Conservation (phyloP, 1,140 invertebrate genomes). For the Cherax destructor region DNA sequence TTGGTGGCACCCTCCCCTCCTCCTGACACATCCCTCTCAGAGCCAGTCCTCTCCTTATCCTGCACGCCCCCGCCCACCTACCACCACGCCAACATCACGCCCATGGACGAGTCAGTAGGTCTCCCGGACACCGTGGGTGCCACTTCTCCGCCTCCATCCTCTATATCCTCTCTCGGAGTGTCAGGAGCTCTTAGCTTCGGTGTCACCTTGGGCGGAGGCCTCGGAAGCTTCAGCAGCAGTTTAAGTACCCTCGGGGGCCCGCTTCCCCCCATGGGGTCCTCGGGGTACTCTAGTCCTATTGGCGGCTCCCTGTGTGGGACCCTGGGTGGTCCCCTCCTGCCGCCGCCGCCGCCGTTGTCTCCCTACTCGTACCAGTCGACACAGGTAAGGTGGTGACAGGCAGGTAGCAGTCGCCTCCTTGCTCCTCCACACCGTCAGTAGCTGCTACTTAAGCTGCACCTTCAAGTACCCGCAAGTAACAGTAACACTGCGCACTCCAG, state of each 20-base stretch:
- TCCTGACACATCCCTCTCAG: slow-evolving; percentile 73
- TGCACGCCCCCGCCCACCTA: slow-evolving; percentile 72
- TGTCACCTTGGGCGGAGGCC: slow-evolving; percentile 59
- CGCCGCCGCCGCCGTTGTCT: slow-evolving; percentile 55
- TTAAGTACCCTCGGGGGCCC: slow-evolving; percentile 75
- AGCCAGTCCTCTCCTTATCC: slow-evolving; percentile 43
- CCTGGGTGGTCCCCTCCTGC: slow-evolving; percentile 56
- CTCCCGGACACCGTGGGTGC: slow-evolving; percentile 74
- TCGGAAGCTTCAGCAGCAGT: slow-evolving; percentile 75
- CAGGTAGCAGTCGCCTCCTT: neutral
- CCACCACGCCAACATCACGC: slow-evolving; percentile 49
- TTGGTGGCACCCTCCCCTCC: slow-evolving; percentile 87
- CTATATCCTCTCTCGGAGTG: slow-evolving; percentile 20
- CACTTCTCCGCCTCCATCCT: slow-evolving; percentile 50
- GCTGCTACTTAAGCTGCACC: neutral
- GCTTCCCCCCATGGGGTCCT: slow-evolving; percentile 70
- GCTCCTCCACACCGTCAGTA: slow-evolving; percentile 5
- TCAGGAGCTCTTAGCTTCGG: slow-evolving; percentile 42
- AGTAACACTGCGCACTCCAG: no score
- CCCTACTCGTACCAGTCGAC: slow-evolving; percentile 58
- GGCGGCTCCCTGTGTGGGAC: neutral
- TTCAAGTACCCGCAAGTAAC: neutral
- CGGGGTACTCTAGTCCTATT: slow-evolving; percentile 60
- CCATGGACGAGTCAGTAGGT: slow-evolving; percentile 73
- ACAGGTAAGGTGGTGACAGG: slow-evolving; percentile 62